These are phyloP conservation scores for Melieria crassipennis DNA, from an alignment of 2,888 invertebrate species.

Conservation along the genomic window DNA sequence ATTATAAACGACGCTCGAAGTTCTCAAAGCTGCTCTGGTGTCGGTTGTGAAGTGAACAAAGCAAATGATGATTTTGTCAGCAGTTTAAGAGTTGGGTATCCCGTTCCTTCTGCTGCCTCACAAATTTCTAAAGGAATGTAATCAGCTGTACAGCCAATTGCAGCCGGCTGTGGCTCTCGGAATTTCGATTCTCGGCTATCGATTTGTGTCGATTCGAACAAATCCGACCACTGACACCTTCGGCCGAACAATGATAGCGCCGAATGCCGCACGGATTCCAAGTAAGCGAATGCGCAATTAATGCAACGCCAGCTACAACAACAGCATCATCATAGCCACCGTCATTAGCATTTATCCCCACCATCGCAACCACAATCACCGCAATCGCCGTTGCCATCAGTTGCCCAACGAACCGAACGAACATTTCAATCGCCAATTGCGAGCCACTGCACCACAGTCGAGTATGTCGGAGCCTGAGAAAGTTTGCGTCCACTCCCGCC, in stretches of 20 bases:
- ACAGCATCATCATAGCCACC: constrained; percentile 6
- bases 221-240: neutral
- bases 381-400: neutral
- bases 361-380: constrained; percentile 17
- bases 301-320: constrained; percentile 39
- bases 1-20: too few species aligned
- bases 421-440: constrained; percentile 2
- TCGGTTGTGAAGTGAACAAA: too few species aligned
- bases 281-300: constrained; percentile 28
- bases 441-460: constrained; percentile 3
- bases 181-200: too few species aligned
- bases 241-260: neutral
- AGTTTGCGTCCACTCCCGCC: constrained; percentile 3
- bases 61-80: too few species aligned
- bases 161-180: too few species aligned
- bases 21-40: too few species aligned
- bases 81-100: too few species aligned
- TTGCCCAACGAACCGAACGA: constrained; percentile 8
- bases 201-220: too few species aligned
- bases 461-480: constrained; percentile 19
- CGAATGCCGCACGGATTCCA: too few species aligned
- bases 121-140: too few species aligned
- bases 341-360: neutral
- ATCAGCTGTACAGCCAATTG: too few species aligned
- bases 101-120: too few species aligned